Percentiles rank a stretch among this genome's conserved stretches.
phyloP scores from a whole-genome alignment of 2,113 vertebrate genomes.

The Oceanodroma tethys region DNA sequence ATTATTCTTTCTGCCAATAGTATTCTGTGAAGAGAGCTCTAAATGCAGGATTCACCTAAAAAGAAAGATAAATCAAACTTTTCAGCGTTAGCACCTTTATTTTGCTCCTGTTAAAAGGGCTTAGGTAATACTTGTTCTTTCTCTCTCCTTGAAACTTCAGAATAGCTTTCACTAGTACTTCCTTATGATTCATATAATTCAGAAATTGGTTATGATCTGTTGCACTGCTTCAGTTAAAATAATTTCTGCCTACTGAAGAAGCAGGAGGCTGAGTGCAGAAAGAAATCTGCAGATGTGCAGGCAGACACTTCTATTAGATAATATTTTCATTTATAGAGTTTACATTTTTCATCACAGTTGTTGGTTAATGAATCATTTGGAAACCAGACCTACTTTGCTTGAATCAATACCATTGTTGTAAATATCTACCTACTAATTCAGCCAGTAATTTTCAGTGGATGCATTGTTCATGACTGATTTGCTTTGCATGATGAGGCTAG shows the following conservation, averaged over 20 bases:
- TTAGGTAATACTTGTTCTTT: not conserved
- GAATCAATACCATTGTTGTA: not conserved
- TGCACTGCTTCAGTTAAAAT: not conserved
- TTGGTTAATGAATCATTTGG: not conserved
- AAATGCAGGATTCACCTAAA: not conserved
- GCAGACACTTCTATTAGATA: not conserved
- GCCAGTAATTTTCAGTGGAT: not conserved
- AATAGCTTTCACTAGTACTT: not conserved
- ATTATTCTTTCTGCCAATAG: not conserved
- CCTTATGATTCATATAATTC: not conserved
- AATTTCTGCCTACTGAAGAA: not conserved
- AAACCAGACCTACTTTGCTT: not conserved
- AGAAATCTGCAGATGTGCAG: not conserved
- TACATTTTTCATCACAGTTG: not conserved
- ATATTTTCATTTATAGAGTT: not conserved
- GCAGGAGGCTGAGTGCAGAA: not conserved
- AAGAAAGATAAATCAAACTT: not conserved
- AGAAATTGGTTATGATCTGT: not conserved
- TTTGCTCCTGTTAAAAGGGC: not conserved
- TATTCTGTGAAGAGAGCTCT: not conserved
- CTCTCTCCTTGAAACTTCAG: not conserved
- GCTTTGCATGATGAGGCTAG: not conserved
- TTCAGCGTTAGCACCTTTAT: not conserved
- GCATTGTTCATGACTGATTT: not conserved
- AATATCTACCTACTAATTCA: constrained; percentile 14